Evolutionary conservation across 2,888 invertebrate species (phyloP).

Genomic region (Fragum fragum): DNA sequence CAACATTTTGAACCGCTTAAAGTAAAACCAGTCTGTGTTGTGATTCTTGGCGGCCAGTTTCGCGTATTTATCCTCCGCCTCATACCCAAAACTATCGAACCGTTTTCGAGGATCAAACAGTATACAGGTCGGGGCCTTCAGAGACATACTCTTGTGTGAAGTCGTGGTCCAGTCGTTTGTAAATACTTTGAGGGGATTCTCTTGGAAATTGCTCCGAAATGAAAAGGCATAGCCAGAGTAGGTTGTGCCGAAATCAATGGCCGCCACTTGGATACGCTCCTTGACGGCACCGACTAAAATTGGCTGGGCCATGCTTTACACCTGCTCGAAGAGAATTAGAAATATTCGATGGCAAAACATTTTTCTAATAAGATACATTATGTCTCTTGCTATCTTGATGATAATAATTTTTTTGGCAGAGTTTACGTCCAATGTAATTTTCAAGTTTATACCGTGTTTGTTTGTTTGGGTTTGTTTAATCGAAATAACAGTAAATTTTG

Average conservation of each 20-base stretch:
- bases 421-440: too few relatives aligned
- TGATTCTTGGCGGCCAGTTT: conserved; percentile 48
- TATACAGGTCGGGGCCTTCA: conserved; percentile 53
- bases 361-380: too few relatives aligned
- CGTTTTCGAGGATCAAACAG: conserved; percentile 39
- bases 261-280: conserved; percentile 34
- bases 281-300: conserved; percentile 22
- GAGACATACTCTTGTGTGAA: conserved; percentile 17
- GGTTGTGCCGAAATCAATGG: conserved; percentile 48
- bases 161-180: conserved; percentile 34
- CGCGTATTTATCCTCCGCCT: conserved; percentile 53
- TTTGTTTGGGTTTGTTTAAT: too few relatives aligned
- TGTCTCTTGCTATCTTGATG: too few relatives aligned
- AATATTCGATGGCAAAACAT: too few relatives aligned
- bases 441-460: too few relatives aligned
- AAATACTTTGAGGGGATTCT: conserved; percentile 30
- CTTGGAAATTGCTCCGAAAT: conserved; percentile 24
- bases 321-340: too few relatives aligned
- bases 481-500: too few relatives aligned
- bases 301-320: conserved; percentile 6
- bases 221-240: conserved; percentile 44
- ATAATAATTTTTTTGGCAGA: too few relatives aligned
- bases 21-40: conserved; percentile 54
- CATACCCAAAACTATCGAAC: conserved; percentile 55
- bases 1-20: conserved; percentile 59